A percentile compares a stretch with the other conserved stretches of the same genome.
Evolutionary conservation across 53 echinoderm and acorn worm species (phyloP).

Genomic region (Hippasteria phrygiana): DNA sequence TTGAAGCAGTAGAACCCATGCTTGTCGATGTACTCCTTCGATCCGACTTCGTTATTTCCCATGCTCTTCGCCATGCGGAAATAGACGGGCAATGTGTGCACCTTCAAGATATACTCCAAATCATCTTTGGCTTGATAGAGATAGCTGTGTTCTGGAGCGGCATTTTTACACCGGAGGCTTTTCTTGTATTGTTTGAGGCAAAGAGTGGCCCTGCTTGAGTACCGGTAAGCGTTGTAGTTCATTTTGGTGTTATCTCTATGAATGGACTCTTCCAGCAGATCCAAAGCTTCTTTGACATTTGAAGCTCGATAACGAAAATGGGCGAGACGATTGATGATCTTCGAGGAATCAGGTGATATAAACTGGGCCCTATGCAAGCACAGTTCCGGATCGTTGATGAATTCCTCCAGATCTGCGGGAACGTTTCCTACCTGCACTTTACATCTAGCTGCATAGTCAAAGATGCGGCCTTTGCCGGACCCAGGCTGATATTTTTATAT

Average conservation of each 20-base stretch:
- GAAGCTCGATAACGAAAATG: background rate
- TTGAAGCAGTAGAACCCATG: too few species aligned
- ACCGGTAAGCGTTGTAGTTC: slow-evolving; percentile 3
- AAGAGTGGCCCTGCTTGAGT: background rate
- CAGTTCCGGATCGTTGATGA: background rate
- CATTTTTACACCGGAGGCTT: too few species aligned
- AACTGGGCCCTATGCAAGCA: background rate
- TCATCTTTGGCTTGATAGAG: background rate
- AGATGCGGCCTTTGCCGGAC: background rate
- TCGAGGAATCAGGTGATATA: background rate
- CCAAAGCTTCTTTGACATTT: background rate
- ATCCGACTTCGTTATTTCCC: too few species aligned
- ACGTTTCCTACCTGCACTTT: background rate
- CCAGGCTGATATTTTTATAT: background rate
- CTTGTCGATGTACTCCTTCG: too few species aligned
- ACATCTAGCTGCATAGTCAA: background rate
- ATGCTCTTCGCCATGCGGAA: too few species aligned
- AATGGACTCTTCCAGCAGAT: background rate
- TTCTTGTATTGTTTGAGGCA: background rate
- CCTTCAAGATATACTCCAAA: slow-evolving; percentile 8
- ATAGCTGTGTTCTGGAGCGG: too few species aligned
- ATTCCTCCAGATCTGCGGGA: background rate
- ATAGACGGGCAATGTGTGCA: background rate
- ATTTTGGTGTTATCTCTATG: background rate
- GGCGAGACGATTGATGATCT: background rate